phyloP scores from a whole-genome alignment of 2,888 invertebrate species.

The Asteroscopus sphinx region DNA sequence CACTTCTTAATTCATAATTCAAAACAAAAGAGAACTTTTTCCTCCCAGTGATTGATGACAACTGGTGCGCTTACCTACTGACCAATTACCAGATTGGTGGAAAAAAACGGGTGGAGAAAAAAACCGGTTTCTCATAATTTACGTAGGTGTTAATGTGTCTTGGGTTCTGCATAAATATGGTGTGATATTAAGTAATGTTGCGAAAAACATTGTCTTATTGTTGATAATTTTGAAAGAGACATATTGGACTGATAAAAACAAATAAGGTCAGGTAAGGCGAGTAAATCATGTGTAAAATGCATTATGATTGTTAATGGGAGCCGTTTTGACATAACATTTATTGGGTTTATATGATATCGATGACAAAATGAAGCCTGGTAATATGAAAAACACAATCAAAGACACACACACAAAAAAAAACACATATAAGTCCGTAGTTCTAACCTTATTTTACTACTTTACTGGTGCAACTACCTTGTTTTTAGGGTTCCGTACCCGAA shows the following conservation, averaged over 20 bases:
- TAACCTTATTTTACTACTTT: too few relatives aligned
- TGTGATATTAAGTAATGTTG: conserved; percentile 43
- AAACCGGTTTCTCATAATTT: conserved; percentile 45
- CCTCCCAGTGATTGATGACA: conserved; percentile 61
- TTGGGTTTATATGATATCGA: conserved; percentile 12
- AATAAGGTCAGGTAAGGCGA: conserved; percentile 31
- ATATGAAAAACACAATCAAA: too few relatives aligned
- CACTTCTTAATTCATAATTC: conserved; percentile 55
- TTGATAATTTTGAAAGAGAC: conserved; percentile 48
- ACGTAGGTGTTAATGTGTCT: conserved; percentile 48
- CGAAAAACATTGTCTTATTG: conserved; percentile 37
- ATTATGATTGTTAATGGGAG: conserved; percentile 39
- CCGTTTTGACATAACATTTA: conserved; percentile 26
- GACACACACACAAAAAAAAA: too few relatives aligned
- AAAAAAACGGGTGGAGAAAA: conserved; percentile 54
- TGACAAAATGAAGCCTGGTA: background rate
- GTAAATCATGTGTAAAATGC: conserved; percentile 37
- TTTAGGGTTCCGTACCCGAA: too few relatives aligned
- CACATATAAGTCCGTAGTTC: too few relatives aligned
- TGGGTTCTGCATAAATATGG: conserved; percentile 56
- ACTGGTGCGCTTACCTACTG: conserved; percentile 55
- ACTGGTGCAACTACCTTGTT: too few relatives aligned
- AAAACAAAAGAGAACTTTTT: conserved; percentile 59
- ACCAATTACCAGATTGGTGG: conserved; percentile 61
- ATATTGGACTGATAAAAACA: conserved; percentile 49